Evolutionary conservation across 1,140 invertebrate species (phyloP).

Genomic region (Pseudachorutes palmiensis): DNA sequence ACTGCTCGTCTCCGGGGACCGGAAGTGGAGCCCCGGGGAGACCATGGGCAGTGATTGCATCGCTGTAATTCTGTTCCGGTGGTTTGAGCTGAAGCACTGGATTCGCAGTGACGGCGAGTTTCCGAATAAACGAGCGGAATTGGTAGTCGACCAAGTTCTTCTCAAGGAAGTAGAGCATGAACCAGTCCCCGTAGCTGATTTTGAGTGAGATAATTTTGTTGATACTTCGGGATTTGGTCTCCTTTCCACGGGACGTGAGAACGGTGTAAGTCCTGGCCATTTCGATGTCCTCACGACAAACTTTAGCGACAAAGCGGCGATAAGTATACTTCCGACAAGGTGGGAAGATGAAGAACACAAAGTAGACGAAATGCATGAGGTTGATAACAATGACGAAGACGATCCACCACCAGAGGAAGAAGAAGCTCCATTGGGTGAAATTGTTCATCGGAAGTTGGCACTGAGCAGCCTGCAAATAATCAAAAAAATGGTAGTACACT

Average conservation of each 20-base stretch:
- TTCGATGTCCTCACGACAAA: slow-evolving; percentile 18
- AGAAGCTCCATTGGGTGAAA: slow-evolving; percentile 24
- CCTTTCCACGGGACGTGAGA: slow-evolving; percentile 1
- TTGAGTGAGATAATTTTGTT: slow-evolving; percentile 13
- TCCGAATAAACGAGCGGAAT: slow-evolving; percentile 21
- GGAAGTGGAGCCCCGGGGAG: slow-evolving; percentile 1
- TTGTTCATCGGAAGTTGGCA: slow-evolving; percentile 28
- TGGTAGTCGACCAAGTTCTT: slow-evolving; percentile 20
- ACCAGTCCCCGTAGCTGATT: slow-evolving; percentile 20
- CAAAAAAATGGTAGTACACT: background rate
- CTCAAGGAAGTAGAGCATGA: slow-evolving; percentile 21
- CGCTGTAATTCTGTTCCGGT: background rate
- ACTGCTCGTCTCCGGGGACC: background rate
- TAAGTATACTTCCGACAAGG: slow-evolving; percentile 15
- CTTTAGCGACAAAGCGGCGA: slow-evolving; percentile 7
- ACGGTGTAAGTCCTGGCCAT: slow-evolving; percentile 17
- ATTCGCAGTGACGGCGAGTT: slow-evolving; percentile 20
- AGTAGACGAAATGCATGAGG: slow-evolving; percentile 4
- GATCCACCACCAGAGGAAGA: slow-evolving; percentile 25
- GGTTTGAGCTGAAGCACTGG: slow-evolving; percentile 21
- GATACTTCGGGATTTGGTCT: background rate
- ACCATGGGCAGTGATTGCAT: slow-evolving; percentile 5
- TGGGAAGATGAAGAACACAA: background rate
- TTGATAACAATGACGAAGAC: slow-evolving; percentile 15
- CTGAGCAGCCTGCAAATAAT: slow-evolving; percentile 7